Base-by-base conservation (phyloP, 2,888 invertebrate genomes). In the Incurvaria masculella region DNA sequence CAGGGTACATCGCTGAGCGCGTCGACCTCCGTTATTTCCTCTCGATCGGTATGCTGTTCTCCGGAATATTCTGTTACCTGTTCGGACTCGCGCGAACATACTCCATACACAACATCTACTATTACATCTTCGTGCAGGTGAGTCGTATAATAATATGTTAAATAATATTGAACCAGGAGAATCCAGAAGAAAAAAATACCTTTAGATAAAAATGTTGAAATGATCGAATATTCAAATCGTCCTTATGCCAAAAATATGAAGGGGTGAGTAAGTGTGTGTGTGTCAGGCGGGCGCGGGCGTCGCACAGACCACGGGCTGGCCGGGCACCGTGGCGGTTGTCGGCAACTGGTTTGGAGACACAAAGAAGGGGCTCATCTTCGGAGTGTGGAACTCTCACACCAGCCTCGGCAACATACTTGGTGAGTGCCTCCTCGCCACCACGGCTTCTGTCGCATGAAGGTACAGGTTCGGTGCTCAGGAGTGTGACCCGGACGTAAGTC, bases 301-400 rank as follows among this genome's bases (percentile, higher is more conserved):
- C 11, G 86, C 89, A 11, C 96, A 97, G 79, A 93, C 96, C 0
- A 91, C 94, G 0, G 96, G 97, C 1, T 97, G 97, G 97, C 97
- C 97, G 0, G 94, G 95, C 46, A 97, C 97, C 0, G 96, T 97
- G 0, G 83, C 91, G 1, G 87, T 91, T 2, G 88, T 97, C 44
- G 94, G 94, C n/a, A 94, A 97, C 62, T 97, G 97, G 97, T 97
- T 94, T 75, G 97, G 96, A 0, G 92, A 91, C 70, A 85, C 88
- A 33, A 96, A 93, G 68, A 82, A 91, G 54, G 94, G 94, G 1
- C 78, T 97, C 20, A 92, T 97, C 52, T 97, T 97, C 70, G 97
- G 97, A 11, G 81, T 97, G 5, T 97, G 97, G 97, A 97, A 97
- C 72, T 94, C 96, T 0, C 97, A 97, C 60, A 97, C 97, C 0